Conservation (phyloP, 2,888 invertebrate species). For the Itoplectis maculator region DNA sequence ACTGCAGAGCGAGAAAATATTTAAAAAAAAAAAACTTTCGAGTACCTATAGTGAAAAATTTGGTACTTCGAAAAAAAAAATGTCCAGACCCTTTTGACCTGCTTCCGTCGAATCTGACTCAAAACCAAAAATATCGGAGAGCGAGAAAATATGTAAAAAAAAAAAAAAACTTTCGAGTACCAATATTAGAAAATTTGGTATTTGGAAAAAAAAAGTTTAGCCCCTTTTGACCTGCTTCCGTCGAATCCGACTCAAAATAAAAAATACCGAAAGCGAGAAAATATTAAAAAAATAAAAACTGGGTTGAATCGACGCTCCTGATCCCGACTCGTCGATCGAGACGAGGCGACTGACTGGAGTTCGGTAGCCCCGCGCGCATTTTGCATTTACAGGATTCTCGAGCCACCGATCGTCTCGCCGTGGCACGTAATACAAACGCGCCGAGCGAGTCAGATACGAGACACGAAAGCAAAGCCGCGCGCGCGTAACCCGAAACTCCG, state of each 20-base stretch:
- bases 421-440: constrained; percentile 15
- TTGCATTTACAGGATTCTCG: constrained; percentile 25
- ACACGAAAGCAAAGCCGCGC: constrained; percentile 62
- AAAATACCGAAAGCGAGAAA: too few relatives aligned
- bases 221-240: too few relatives aligned
- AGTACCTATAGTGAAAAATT: too few relatives aligned
- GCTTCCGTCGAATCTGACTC: too few relatives aligned
- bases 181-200: too few relatives aligned
- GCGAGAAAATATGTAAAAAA: too few relatives aligned
- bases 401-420: not conserved
- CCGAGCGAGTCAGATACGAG: not conserved
- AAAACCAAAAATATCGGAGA: too few relatives aligned
- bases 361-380: constrained; percentile 5
- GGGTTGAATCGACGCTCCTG: not conserved
- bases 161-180: not conserved
- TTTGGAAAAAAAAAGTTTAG: too few relatives aligned
- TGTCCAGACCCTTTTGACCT: too few relatives aligned
- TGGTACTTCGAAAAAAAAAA: too few relatives aligned
- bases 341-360: constrained; percentile 7
- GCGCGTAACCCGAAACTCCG: constrained; percentile 70
- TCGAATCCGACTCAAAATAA: not conserved
- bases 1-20: not conserved
- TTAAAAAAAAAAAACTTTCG: too few relatives aligned
- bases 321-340: not conserved
- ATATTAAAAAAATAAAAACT: not conserved